Conservation (phyloP, 2,797 vertebrate genomes). For the Cercopithecus neglectus region DNA sequence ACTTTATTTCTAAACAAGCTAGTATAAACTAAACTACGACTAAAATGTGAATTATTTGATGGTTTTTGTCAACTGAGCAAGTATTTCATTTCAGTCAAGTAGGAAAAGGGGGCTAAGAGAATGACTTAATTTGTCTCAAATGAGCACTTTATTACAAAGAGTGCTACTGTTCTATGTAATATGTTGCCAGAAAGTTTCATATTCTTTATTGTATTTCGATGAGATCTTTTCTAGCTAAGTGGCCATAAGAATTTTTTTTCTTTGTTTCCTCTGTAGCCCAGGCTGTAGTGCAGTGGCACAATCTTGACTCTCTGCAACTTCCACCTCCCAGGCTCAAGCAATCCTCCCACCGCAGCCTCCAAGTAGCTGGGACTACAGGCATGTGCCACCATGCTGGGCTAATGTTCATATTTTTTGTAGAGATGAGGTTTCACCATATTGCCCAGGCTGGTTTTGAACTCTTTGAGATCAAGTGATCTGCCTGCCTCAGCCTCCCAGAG, state of each 20-base stretch:
- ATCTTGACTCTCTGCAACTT: not conserved
- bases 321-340: not conserved
- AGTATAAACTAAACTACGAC: not conserved
- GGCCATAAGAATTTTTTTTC: not conserved
- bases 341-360: not conserved
- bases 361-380: not conserved
- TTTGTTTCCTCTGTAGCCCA: not conserved
- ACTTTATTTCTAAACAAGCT: not conserved
- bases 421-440: not conserved
- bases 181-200: not conserved
- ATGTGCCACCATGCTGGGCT: not conserved
- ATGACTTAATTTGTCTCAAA: slow-evolving; percentile 1
- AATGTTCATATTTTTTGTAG: not conserved
- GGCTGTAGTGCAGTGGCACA: not conserved
- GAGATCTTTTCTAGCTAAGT: not conserved
- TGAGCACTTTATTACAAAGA: slow-evolving; percentile 13
- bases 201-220: not conserved
- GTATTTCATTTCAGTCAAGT: not conserved
- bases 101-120: not conserved
- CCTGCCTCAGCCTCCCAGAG: not conserved
- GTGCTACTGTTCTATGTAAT: not conserved
- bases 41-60: not conserved
- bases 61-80: not conserved
- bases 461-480: not conserved
- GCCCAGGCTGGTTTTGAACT: not conserved